Evolutionary conservation across 1,140 invertebrate species (phyloP).

Genomic region (Helicoverpa armigera): DNA sequence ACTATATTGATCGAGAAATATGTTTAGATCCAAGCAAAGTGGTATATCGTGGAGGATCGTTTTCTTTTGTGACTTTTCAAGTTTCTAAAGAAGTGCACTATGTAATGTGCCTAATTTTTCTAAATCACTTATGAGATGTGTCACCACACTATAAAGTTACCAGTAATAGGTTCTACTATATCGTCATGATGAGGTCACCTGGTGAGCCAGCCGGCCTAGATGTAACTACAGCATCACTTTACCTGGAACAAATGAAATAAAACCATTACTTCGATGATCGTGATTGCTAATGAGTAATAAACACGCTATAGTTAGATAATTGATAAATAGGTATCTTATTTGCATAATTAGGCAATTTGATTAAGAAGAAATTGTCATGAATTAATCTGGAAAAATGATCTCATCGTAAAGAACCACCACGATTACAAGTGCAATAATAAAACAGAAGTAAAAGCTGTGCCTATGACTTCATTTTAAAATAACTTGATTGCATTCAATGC

Average conservation of each 20-base stretch:
- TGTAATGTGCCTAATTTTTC: too few relatives aligned
- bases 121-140: neutral
- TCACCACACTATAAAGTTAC: neutral
- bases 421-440: too few relatives aligned
- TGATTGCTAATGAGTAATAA: neutral
- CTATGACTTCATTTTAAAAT: constrained; percentile 15
- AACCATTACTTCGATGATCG: constrained; percentile 5
- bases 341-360: too few relatives aligned
- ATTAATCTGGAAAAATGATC: too few relatives aligned
- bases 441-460: neutral
- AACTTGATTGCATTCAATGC: neutral
- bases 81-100: too few relatives aligned
- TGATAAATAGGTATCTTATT: neutral
- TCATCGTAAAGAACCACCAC: too few relatives aligned
- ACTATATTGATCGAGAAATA: neutral
- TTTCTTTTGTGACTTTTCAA: neutral
- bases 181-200: constrained; percentile 12
- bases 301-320: neutral
- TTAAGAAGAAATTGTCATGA: too few relatives aligned
- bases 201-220: neutral
- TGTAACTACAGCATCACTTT: constrained; percentile 5
- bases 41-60: too few relatives aligned
- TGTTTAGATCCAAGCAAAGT: neutral
- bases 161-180: neutral
- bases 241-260: constrained; percentile 36